Conservation (phyloP, 1,140 invertebrate species). For the Drosophila rufa region DNA sequence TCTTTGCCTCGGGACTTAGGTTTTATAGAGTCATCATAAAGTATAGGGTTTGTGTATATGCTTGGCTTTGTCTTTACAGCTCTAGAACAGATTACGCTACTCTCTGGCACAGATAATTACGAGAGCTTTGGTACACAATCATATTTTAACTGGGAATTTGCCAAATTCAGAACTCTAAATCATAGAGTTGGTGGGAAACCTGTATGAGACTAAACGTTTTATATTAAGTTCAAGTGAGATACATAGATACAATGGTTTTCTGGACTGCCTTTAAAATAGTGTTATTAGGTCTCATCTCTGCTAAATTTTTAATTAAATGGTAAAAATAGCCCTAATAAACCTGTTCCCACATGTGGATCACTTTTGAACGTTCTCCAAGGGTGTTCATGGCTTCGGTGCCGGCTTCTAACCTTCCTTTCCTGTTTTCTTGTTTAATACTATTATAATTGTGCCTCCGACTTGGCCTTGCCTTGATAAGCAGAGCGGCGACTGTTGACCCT, state of each 20-base stretch:
- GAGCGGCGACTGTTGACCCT: conserved; percentile 36
- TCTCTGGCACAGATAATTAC: neutral
- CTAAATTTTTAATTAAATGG: neutral
- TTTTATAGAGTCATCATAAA: conserved; percentile 11
- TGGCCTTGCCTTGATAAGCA: conserved; percentile 38
- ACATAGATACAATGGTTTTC: neutral
- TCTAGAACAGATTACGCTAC: conserved; percentile 2
- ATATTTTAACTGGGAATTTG: conserved; percentile 1
- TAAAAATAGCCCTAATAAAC: neutral
- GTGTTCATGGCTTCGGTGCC: neutral
- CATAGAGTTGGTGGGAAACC: conserved; percentile 5
- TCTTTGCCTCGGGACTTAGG: conserved; percentile 13
- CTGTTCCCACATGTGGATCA: conserved; percentile 1
- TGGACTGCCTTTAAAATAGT: neutral
- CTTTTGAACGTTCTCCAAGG: neutral
- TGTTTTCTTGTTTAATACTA: conserved; percentile 24
- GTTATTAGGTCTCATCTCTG: too few species aligned
- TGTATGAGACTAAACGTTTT: too few species aligned
- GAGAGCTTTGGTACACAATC: neutral
- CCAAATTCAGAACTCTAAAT: conserved; percentile 3
- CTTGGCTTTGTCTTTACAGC: conserved; percentile 14
- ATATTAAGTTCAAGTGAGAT: neutral
- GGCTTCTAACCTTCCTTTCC: neutral
- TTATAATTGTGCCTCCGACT: conserved; percentile 5
- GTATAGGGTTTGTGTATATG: conserved; percentile 36